phyloP scores from a whole-genome alignment of 2,113 vertebrate genomes.

The Carassius carassius region DNA sequence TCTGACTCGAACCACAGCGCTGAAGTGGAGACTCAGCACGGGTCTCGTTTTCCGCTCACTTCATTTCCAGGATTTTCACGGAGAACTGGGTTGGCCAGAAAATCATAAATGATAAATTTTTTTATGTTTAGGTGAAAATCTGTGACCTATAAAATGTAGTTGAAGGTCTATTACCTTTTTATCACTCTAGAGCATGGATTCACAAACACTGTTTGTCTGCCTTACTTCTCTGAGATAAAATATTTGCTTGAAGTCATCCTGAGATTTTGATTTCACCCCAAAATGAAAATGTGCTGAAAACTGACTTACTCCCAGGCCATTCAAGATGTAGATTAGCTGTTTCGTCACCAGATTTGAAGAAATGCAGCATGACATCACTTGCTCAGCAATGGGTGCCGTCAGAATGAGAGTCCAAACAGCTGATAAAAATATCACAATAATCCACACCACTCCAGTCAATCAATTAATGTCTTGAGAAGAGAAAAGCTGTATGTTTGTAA shows the following conservation, averaged over 20 bases:
- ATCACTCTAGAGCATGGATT: neutral
- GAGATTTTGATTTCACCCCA: too few species aligned
- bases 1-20: neutral
- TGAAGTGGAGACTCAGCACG: neutral
- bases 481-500: neutral
- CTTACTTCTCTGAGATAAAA: too few species aligned
- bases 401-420: neutral
- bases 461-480: too few species aligned
- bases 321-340: neutral
- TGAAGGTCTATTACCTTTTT: neutral
- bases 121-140: conserved; percentile 16
- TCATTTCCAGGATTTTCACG: conserved; percentile 9
- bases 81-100: conserved; percentile 28
- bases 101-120: conserved; percentile 17
- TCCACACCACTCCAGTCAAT: too few species aligned
- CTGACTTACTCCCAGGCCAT: neutral
- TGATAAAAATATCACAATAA: too few species aligned
- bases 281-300: neutral
- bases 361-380: neutral
- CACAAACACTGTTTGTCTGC: too few species aligned
- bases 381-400: neutral
- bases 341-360: neutral
- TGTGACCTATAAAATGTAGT: conserved; percentile 15
- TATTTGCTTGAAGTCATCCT: too few species aligned
- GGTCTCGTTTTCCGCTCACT: neutral